Base-by-base conservation (phyloP, 2,888 invertebrate species). In the Athetis lepigone region DNA sequence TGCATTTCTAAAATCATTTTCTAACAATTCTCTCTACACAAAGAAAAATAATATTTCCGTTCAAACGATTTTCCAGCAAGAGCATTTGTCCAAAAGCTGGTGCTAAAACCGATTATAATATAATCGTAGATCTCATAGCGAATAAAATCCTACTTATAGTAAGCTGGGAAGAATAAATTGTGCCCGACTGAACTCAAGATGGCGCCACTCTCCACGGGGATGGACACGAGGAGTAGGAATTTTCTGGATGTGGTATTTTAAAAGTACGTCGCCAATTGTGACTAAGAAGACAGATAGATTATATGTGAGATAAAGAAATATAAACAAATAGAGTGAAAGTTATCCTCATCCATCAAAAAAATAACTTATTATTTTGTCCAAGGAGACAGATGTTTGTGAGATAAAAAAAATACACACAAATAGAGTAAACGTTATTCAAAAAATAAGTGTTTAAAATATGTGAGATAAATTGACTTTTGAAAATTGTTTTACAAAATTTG, bases 171-270 rank as follows among this genome's bases (percentile, higher is more conserved):
- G 80, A 77, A 79, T 79, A 75, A 75, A 69, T 63, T 75, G 68
- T 62, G 75, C 80, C 56, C 69, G 67, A 71, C 52, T 75, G 80
- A 69, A 65, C 75, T 58, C 77, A 80, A 77, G 80, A 75, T 78
- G 80, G 66, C 69, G 56, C 67, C 67, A 58, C 57, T 54, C 25
- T 19, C 54, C 37, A 33, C 74, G 60, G n/a, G 43, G 59, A 40
- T 54, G 60, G 23, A 2, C 19, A 40, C 8, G 16, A 21, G 25
- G 37, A 25, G 8, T 42, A 13, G n/a, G 25, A 60, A 39, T 7
- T n/a, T 36, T 36, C 11, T 13, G 16, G 61, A 74, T 47, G 47
- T n/a, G 70, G 33, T 21, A 57, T 63, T 62, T 18, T 33, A 9
- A 55, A 40, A 13, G 1, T 7, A 1, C 2, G 2, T 13, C n/a